Percentiles rank a stretch among this genome's conserved stretches.
Evolutionary conservation across 2,797 vertebrate genomes (phyloP).

Genomic region (Pogoniulus pusillus): DNA sequence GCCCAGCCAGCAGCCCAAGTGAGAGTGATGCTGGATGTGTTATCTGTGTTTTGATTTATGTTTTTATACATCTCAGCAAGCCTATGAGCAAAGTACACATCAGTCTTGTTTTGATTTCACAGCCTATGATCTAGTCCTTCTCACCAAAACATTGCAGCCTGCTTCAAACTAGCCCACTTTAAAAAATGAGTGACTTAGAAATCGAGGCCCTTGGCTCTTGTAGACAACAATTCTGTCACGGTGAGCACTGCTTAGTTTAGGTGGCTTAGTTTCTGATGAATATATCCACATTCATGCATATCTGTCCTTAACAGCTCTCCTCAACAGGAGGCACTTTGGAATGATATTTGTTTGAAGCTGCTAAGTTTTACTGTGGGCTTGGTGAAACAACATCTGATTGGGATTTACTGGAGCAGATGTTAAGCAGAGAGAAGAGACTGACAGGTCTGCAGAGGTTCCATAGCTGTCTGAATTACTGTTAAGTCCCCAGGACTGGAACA

Average conservation of each 20-base stretch:
- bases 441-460: not conserved
- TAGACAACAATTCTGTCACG: not conserved
- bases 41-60: no score
- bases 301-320: not conserved
- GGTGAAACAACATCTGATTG: not conserved
- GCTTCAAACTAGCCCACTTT: no score
- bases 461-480: conserved; percentile 32
- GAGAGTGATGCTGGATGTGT: no score
- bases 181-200: not conserved
- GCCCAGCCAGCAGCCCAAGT: no score
- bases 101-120: no score
- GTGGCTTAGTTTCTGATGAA: not conserved
- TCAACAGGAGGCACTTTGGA: not conserved
- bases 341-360: not conserved
- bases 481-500: not conserved
- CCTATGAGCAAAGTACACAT: no score
- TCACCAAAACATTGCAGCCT: no score
- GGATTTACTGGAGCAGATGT: conserved; percentile 24
- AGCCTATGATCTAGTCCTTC: no score
- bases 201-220: not conserved
- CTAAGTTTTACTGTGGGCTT: not conserved
- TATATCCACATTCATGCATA: not conserved
- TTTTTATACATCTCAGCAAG: no score
- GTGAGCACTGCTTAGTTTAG: not conserved
- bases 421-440: not conserved